Percentiles rank a stretch among this genome's conserved stretches.
Conservation (phyloP, 2,113 vertebrate species). For the Phodopus roborovskii region DNA sequence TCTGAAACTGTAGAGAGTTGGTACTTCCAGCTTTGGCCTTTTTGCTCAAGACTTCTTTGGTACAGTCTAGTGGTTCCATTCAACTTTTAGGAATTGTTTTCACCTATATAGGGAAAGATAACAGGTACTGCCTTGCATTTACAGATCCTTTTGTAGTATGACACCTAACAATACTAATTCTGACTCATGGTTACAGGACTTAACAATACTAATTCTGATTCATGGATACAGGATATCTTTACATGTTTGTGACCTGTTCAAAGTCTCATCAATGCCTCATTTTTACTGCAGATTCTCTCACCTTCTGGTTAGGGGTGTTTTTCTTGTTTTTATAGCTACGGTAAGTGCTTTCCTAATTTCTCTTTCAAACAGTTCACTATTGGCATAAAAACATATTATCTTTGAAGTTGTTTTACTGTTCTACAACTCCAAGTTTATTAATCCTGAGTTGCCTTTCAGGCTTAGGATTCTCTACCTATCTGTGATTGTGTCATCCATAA, state of each 20-base stretch:
- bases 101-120: background rate
- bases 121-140: background rate
- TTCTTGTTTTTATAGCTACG: background rate
- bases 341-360: background rate
- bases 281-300: background rate
- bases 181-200: too few species aligned
- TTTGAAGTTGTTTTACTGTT: background rate
- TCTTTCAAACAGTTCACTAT: background rate
- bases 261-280: background rate
- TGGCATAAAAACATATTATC: background rate
- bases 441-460: background rate
- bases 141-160: background rate
- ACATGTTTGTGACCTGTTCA: background rate
- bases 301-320: background rate
- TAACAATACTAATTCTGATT: background rate
- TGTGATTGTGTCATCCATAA: background rate
- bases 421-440: background rate
- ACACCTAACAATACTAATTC: background rate
- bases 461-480: background rate
- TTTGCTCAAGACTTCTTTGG: background rate
- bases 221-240: background rate
- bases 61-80: background rate
- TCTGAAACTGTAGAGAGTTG: background rate
- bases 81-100: background rate
- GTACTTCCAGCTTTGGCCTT: background rate